phyloP scores from a whole-genome alignment of 2,113 vertebrate genomes.

The Trogon melanurus region DNA sequence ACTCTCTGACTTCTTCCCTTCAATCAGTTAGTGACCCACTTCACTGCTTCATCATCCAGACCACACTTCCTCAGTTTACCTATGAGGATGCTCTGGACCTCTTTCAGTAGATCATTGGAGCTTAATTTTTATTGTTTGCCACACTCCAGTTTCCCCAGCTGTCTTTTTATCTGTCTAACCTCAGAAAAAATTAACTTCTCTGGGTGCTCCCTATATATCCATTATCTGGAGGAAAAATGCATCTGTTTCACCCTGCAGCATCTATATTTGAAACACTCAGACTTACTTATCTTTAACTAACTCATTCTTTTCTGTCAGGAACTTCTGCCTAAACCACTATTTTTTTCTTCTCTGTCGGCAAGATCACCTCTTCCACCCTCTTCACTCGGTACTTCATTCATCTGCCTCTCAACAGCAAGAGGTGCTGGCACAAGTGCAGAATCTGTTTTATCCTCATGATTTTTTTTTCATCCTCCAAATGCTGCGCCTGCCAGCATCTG shows the following conservation, averaged over 20 bases:
- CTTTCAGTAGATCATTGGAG: not conserved
- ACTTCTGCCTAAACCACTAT: not conserved
- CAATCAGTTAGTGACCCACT: too few species aligned
- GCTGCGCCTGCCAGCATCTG: not conserved
- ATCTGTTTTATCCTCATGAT: not conserved
- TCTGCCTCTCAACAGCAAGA: constrained; percentile 34
- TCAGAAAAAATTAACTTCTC: not conserved
- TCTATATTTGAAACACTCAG: constrained; percentile 55
- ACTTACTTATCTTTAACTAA: constrained; percentile 12
- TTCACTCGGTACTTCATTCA: constrained; percentile 41
- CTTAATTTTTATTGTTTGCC: constrained; percentile 5
- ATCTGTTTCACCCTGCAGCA: constrained; percentile 37
- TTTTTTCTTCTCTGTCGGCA: constrained; percentile 9
- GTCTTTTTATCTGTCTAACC: not conserved
- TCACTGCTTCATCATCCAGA: too few species aligned
- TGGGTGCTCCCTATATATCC: not conserved
- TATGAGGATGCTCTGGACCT: not conserved
- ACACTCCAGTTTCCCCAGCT: not conserved
- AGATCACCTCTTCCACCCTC: constrained; percentile 15
- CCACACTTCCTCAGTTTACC: too few species aligned
- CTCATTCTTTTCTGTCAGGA: constrained; percentile 34
- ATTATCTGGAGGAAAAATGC: constrained; percentile 31
- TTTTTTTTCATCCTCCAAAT: not conserved
- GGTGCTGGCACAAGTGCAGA: not conserved
- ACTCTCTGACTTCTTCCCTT: too few species aligned